phyloP scores from a whole-genome alignment of 2,888 invertebrate genomes.

The Onchidella celtica region DNA sequence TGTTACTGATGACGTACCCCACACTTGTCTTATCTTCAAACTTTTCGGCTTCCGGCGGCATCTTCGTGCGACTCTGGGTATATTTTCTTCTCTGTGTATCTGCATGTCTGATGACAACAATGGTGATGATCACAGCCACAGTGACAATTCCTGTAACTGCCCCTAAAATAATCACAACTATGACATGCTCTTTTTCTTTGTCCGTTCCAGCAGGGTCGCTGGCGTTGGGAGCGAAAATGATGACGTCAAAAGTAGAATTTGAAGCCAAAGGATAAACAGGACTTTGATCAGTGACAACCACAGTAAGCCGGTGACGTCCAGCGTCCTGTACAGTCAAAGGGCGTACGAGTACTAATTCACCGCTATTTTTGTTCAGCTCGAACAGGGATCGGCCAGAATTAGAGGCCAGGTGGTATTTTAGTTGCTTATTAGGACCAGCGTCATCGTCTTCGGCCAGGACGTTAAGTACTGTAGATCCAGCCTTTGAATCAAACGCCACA shows the following conservation, averaged over 20 bases:
- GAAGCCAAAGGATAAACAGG: slow-evolving; percentile 48
- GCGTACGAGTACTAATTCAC: slow-evolving; percentile 51
- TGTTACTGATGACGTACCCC: slow-evolving; percentile 54
- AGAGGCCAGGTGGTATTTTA: slow-evolving; percentile 55
- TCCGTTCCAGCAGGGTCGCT: slow-evolving; percentile 35
- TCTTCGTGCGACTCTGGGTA: slow-evolving; percentile 26
- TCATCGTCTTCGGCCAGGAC: slow-evolving; percentile 61
- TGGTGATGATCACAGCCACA: slow-evolving; percentile 58
- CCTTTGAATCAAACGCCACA: slow-evolving; percentile 58
- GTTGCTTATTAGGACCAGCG: slow-evolving; percentile 57
- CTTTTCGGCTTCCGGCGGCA: slow-evolving; percentile 36
- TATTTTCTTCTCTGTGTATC: slow-evolving; percentile 55
- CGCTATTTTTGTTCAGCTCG: slow-evolving; percentile 43
- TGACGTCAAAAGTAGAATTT: slow-evolving; percentile 52
- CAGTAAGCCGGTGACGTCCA: slow-evolving; percentile 52
- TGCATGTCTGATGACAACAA: slow-evolving; percentile 55
- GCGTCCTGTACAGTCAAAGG: slow-evolving; percentile 52
- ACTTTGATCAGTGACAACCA: slow-evolving; percentile 54
- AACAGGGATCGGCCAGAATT: slow-evolving; percentile 44
- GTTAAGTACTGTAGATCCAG: slow-evolving; percentile 56
- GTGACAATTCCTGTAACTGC: slow-evolving; percentile 57
- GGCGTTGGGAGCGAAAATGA: slow-evolving; percentile 55
- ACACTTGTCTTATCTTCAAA: slow-evolving; percentile 50
- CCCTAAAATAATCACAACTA: slow-evolving; percentile 57
- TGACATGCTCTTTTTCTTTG: slow-evolving; percentile 55